Evolutionary conservation across 2,888 invertebrate species (phyloP), one percentile per base, ranked within the genome.

Genomic region (Clostera curtula): DNA sequence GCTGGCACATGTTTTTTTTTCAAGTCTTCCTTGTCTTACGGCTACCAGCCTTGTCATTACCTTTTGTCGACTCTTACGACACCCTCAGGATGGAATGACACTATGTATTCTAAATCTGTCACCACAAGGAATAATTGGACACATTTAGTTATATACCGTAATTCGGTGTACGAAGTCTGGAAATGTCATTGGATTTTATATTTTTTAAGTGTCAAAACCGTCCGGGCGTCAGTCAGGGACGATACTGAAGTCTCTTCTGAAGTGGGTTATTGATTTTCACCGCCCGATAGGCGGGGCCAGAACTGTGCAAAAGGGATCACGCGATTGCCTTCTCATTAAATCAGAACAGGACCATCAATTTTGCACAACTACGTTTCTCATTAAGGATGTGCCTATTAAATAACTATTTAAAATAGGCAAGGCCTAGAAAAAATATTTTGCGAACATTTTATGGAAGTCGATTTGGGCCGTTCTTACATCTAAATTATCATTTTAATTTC

Each of bases 321-420:
- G 62, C 76, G 65, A 80, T 77, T 61, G 70, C 69, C 66, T 59
- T 61, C 66, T 74, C 73, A 77, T 80, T 75, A 79, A 79, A 79
- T 69, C 69, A 75, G 79, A 83, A 70, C 64, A 75, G 68, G 74
- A 79, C 59, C 67, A 62, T 67, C 62, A 52, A 66, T 70, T 79
- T 79, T 64, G 56, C 70, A 71, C 71, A 29, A 66, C 66, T 62
- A 75, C 56, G 64, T 64, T 75, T 77, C 70, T 75, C 80, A 82
- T 83, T 80, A 82, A 82, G 80, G 80, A 76, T 71, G 77, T 76
- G 57, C 72, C 80, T 68, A 82, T 82, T 80, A 80, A 74, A 70
- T 65, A 77, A 79, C 82, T 80, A 77, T 82, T 82, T 73, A 71
- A 80, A 80, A 80, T 76, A 80, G 75, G 75, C 68, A 69, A 46